Percentiles rank a stretch among this genome's conserved stretches.
Conservation (phyloP, 2,888 invertebrate species). For the Ditylenchus weischeri region DNA sequence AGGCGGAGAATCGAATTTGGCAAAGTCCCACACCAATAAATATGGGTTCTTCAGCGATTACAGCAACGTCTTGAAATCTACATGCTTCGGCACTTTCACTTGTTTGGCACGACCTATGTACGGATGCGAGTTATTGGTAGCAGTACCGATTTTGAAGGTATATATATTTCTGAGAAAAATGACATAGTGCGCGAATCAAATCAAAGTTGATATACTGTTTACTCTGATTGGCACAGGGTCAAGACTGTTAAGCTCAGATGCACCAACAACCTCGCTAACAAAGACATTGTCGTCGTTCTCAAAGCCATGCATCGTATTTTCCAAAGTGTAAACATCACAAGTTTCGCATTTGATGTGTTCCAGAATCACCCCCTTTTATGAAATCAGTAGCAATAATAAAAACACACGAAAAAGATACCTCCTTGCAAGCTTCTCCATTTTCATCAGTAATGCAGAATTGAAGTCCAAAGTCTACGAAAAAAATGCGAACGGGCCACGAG, state of each 20-base stretch:
- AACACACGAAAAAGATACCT: slow-evolving; percentile 57
- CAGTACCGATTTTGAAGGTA: slow-evolving; percentile 83
- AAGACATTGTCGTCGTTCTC: slow-evolving; percentile 94
- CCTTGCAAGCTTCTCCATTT: slow-evolving; percentile 84
- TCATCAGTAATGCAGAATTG: slow-evolving; percentile 82
- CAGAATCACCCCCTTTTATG: slow-evolving; percentile 70
- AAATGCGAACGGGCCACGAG: slow-evolving; percentile 79
- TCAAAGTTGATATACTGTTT: neutral
- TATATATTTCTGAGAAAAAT: slow-evolving; percentile 65
- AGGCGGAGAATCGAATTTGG: slow-evolving; percentile 84
- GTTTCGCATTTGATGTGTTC: slow-evolving; percentile 77
- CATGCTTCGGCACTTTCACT: slow-evolving; percentile 64
- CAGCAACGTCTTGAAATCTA: slow-evolving; percentile 42
- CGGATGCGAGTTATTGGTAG: slow-evolving; percentile 66
- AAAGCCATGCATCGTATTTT: slow-evolving; percentile 90
- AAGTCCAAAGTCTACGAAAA: slow-evolving; percentile 94
- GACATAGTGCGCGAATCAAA: neutral
- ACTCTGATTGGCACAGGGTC: slow-evolving; percentile 77
- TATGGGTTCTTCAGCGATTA: slow-evolving; percentile 79
- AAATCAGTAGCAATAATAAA: neutral
- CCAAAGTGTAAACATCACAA: slow-evolving; percentile 87
- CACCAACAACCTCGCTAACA: slow-evolving; percentile 95
- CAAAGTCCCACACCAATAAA: slow-evolving; percentile 82
- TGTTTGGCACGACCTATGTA: slow-evolving; percentile 88
- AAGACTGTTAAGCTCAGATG: slow-evolving; percentile 78